phyloP scores from a whole-genome alignment of 2,113 vertebrate species.

The Leptodactylus fuscus region DNA sequence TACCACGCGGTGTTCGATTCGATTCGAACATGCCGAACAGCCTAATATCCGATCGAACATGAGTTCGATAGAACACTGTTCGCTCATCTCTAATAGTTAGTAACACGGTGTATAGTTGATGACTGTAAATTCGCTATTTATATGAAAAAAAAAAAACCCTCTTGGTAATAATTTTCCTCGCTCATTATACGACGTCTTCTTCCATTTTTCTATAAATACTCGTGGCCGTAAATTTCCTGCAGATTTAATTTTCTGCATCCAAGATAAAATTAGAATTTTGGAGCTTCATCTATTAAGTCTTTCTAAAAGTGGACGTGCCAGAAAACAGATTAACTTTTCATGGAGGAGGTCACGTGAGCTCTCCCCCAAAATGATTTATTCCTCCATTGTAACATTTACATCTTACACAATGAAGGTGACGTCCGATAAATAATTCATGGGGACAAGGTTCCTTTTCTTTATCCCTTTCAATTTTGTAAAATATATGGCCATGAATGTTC shows the following conservation, averaged over 20 bases:
- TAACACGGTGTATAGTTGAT: too few relatives aligned
- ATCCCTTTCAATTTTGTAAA: conserved; percentile 10
- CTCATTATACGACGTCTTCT: background rate
- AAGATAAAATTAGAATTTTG: conserved; percentile 23
- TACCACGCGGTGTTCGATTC: too few relatives aligned
- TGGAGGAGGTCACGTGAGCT: conserved; percentile 18
- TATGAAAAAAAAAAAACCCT: too few relatives aligned
- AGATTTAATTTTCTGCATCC: background rate
- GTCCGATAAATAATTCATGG: conserved; percentile 29
- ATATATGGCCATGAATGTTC: background rate
- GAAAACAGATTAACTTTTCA: conserved; percentile 33
- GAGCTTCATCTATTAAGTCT: background rate
- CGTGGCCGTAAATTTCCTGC: background rate
- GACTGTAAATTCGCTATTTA: too few relatives aligned
- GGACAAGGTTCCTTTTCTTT: conserved; percentile 12
- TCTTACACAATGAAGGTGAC: conserved; percentile 7
- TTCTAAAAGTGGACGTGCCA: background rate
- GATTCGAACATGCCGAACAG: too few relatives aligned
- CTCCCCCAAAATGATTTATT: conserved; percentile 36
- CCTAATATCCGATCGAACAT: too few relatives aligned
- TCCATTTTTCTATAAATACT: conserved; percentile 17
- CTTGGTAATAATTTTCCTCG: background rate
- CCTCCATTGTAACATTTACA: conserved; percentile 37
- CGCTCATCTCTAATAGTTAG: too few relatives aligned
- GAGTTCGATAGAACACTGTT: too few relatives aligned